Percentiles rank a stretch among this genome's conserved stretches.
phyloP scores from a whole-genome alignment of 2,797 vertebrate species.

The Arnoldichthys spilopterus region DNA sequence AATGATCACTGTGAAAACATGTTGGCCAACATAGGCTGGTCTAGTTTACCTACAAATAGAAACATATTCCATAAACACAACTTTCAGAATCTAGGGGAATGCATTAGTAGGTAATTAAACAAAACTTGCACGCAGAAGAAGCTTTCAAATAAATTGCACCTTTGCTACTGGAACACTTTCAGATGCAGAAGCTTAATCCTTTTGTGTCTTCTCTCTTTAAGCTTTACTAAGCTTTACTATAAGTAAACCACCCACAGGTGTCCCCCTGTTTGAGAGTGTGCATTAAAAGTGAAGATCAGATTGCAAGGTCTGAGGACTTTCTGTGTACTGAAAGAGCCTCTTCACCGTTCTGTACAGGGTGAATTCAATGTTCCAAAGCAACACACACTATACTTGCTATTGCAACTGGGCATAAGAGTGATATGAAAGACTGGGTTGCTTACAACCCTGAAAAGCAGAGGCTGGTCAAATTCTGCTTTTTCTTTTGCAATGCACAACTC shows the following conservation, averaged over 20 bases:
- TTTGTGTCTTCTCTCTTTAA: conserved; percentile 28
- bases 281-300: conserved; percentile 44
- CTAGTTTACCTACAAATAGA: too few species aligned
- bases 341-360: conserved; percentile 25
- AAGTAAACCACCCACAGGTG: too few species aligned
- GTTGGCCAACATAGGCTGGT: too few species aligned
- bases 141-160: conserved; percentile 9
- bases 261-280: conserved; percentile 30
- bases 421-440: not conserved
- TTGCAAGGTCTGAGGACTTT: conserved; percentile 26
- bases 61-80: not conserved
- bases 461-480: not conserved
- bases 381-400: conserved; percentile 8
- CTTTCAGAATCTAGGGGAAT: not conserved
- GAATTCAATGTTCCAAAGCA: conserved; percentile 14
- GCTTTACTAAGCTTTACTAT: too few species aligned
- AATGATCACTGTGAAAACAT: not conserved
- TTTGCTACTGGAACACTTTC: conserved; percentile 29
- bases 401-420: not conserved
- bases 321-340: conserved; percentile 22
- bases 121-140: conserved; percentile 15
- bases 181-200: conserved; percentile 32
- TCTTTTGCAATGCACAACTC: not conserved
- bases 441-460: not conserved
- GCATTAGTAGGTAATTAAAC: conserved; percentile 5